Percentiles rank a stretch among this genome's conserved stretches.
Evolutionary conservation across 1,140 invertebrate species (phyloP).

Genomic region (Drosophila dunni): DNA sequence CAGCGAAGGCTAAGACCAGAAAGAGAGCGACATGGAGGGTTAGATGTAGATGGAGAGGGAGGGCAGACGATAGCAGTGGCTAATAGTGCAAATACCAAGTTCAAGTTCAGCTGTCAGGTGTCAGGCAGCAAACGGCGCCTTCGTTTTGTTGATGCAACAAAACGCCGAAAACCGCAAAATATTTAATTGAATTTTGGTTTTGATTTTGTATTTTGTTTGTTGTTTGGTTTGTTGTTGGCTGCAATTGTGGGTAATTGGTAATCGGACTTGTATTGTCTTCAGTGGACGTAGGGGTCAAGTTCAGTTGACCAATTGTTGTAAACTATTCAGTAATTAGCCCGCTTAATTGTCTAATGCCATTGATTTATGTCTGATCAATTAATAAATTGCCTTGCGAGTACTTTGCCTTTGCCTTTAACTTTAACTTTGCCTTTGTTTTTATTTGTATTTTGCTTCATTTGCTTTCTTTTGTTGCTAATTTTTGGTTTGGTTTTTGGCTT

Average conservation of each 20-base stretch:
- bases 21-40: neutral
- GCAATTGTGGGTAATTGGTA: slow-evolving; percentile 5
- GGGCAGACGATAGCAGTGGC: neutral
- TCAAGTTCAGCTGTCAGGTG: slow-evolving; percentile 52
- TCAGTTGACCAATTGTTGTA: slow-evolving; percentile 71
- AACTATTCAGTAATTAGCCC: slow-evolving; percentile 64
- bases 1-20: slow-evolving; percentile 3
- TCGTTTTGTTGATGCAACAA: slow-evolving; percentile 33
- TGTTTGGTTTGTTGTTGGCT: slow-evolving; percentile 9
- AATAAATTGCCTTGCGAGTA: slow-evolving; percentile 72
- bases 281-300: slow-evolving; percentile 72
- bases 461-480: slow-evolving; percentile 32
- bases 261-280: slow-evolving; percentile 64
- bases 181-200: slow-evolving; percentile 40
- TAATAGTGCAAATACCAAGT: slow-evolving; percentile 47
- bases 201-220: slow-evolving; percentile 17
- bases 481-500: too few relatives aligned
- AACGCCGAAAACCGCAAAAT: slow-evolving; percentile 38
- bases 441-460: slow-evolving; percentile 6
- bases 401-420: slow-evolving; percentile 51
- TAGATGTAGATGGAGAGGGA: neutral
- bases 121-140: slow-evolving; percentile 7
- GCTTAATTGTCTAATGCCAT: slow-evolving; percentile 75
- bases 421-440: slow-evolving; percentile 38
- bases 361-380: slow-evolving; percentile 73